Evolutionary conservation across 2,797 vertebrate genomes (phyloP), one percentile per base, ranked within the genome.

Genomic region (Microcaecilia unicolor): DNA sequence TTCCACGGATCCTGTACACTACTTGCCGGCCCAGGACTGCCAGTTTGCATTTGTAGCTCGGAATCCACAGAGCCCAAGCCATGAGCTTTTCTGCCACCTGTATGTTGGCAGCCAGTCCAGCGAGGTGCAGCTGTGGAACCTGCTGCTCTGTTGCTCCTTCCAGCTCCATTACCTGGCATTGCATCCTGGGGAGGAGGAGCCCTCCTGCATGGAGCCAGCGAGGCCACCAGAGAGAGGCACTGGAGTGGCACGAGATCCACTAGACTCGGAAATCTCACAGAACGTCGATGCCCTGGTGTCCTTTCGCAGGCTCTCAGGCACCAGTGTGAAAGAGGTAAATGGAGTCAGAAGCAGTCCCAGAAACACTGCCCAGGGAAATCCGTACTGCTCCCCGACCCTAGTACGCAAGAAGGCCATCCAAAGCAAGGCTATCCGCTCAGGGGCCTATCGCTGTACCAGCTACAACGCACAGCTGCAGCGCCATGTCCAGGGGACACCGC

Each of bases 31-130:
- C 78, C 0, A 11, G 51, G 0, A 85, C 10, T 60, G 72, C 48
- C 93, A 97, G 73, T 98, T 98, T 10, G 92, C 93, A 57, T 96
- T 98, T 1, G 65, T 93, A 29, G 84, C 95, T 16, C 92, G 92
- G 61, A 97, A 97, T 43, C 95, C 95, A 0, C 79, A 58, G 28
- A 76, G 76, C 49, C 17, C 64, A 0, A 66, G 86, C 14, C 58
- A 52, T 18, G 62, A 78, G 37, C 88, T 97, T 20, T 98, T 91
- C 81, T 97, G 95, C 69, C 95, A 97, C 32, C 81, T 98, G 22
- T 98, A 96, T 9, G 67, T 80, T 56, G 86, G 88, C 5, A 65
- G 83, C 28, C 91, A 93, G 15, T 69, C 86, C 3, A 74, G 85
- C 48, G 92, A 91, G 93, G 87, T 86, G 13, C 89, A 92, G 67